Conservation (phyloP, 2,113 vertebrate species). For the Anolis carolinensis region DNA sequence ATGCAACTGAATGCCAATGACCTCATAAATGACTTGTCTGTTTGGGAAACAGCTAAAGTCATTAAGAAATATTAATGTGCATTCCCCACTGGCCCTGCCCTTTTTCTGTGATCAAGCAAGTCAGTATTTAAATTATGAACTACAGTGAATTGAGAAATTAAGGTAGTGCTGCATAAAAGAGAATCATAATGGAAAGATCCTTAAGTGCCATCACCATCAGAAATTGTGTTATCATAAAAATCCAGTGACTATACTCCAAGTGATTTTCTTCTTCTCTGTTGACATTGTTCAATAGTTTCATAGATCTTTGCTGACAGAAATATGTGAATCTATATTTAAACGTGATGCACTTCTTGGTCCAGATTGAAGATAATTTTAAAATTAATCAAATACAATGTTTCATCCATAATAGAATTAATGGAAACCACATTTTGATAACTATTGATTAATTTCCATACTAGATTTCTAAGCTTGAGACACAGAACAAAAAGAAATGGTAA, state of each 20-base stretch:
- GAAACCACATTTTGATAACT: constrained; percentile 13
- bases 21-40: not conserved
- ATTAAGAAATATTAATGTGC: not conserved
- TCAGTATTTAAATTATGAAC: not conserved
- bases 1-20: not conserved
- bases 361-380: not conserved
- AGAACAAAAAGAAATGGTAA: not conserved
- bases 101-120: not conserved
- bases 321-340: not conserved
- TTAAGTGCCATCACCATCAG: not conserved
- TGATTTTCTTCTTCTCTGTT: not conserved
- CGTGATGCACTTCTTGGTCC: not conserved
- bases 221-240: not conserved
- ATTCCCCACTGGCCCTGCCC: not conserved
- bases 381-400: constrained; percentile 4
- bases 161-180: not conserved
- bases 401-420: not conserved
- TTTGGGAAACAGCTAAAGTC: not conserved
- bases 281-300: not conserved
- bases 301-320: not conserved
- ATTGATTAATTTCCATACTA: constrained; percentile 25
- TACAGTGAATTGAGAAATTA: not conserved
- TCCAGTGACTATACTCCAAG: not conserved
- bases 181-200: not conserved
- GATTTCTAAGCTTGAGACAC: not conserved